Evolutionary conservation across 2,888 invertebrate genomes (phyloP).

Genomic region (Lasiommata megera): DNA sequence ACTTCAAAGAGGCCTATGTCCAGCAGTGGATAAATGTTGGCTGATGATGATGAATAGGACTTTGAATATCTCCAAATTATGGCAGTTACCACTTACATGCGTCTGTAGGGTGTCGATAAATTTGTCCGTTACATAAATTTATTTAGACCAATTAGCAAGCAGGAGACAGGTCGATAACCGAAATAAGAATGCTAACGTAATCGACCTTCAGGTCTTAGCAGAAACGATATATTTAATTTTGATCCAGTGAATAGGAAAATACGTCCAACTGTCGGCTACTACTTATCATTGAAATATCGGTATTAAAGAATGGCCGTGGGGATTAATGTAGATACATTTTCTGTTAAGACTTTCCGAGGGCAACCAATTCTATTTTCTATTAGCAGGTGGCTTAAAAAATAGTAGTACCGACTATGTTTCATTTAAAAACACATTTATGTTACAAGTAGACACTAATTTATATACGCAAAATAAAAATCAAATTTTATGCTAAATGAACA

Average conservation of each 20-base stretch:
- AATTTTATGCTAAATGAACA: too few relatives aligned
- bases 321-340: not conserved
- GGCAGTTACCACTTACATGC: not conserved
- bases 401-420: too few relatives aligned
- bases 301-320: constrained; percentile 1
- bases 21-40: too few relatives aligned
- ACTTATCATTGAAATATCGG: not conserved
- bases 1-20: too few relatives aligned
- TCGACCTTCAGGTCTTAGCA: constrained; percentile 53
- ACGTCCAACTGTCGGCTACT: not conserved
- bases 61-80: not conserved
- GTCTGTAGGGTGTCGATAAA: not conserved
- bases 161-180: constrained; percentile 10
- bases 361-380: constrained; percentile 1
- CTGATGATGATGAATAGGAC: too few relatives aligned
- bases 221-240: constrained; percentile 34
- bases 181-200: constrained; percentile 48
- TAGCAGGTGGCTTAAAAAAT: not conserved
- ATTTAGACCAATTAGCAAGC: constrained; percentile 7
- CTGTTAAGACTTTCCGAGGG: constrained; percentile 4
- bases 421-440: too few relatives aligned
- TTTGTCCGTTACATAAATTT: not conserved
- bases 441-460: too few relatives aligned
- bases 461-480: too few relatives aligned
- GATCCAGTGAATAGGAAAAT: constrained; percentile 4